A percentile compares a stretch with the other conserved stretches of the same genome.
phyloP scores from a whole-genome alignment of 2,113 vertebrate genomes.

The Heterotilapia buettikoferi region DNA sequence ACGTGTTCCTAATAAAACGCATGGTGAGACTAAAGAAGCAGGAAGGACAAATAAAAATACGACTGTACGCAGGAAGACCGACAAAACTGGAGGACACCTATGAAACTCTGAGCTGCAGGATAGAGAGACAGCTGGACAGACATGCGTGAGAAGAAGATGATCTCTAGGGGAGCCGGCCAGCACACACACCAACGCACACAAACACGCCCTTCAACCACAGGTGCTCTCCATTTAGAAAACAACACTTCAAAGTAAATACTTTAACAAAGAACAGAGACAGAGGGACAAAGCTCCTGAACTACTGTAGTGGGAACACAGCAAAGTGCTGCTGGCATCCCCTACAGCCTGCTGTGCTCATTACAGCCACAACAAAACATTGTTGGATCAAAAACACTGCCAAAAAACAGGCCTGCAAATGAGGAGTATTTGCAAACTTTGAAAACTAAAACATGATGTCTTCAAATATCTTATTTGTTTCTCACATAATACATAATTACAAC shows the following conservation, averaged over 20 bases:
- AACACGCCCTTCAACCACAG: constrained; percentile 8
- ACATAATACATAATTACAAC: background rate
- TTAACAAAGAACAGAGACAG: constrained; percentile 26
- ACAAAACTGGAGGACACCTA: background rate
- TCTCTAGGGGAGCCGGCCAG: constrained; percentile 26
- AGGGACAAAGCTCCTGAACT: constrained; percentile 4
- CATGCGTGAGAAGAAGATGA: constrained; percentile 42
- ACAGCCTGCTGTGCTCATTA: background rate
- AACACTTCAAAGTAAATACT: constrained; percentile 47
- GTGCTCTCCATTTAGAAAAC: constrained; percentile 44
- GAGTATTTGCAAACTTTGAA: background rate
- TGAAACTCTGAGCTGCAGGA: background rate
- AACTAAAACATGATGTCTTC: background rate
- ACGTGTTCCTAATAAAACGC: background rate
- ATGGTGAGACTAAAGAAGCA: background rate
- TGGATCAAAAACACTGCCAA: background rate
- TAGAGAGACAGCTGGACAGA: constrained; percentile 27
- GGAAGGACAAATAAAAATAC: background rate
- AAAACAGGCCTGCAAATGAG: background rate
- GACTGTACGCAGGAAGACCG: background rate
- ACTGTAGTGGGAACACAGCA: background rate
- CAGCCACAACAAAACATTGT: background rate
- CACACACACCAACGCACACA: background rate
- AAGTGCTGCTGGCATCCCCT: background rate
- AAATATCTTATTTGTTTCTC: background rate